Percentiles rank a stretch among this genome's conserved stretches.
Evolutionary conservation across 2,797 vertebrate genomes (phyloP).

Genomic region (Garrulus glandarius): DNA sequence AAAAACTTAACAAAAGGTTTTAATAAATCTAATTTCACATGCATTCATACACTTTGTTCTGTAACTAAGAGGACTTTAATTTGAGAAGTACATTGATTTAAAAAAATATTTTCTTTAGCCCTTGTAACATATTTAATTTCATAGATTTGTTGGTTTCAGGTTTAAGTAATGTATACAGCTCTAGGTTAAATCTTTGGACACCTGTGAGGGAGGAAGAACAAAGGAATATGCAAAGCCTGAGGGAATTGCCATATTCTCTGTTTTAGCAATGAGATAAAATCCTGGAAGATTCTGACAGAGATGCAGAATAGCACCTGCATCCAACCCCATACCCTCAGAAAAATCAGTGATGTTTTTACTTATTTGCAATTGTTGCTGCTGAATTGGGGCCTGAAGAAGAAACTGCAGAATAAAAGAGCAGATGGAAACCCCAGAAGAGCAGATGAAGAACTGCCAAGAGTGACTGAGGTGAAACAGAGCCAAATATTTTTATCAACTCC

Average conservation of each 20-base stretch:
- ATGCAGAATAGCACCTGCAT: constrained; percentile 2
- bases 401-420: constrained; percentile 34
- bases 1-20: neutral
- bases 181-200: neutral
- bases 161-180: neutral
- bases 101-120: neutral
- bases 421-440: constrained; percentile 54
- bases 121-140: neutral
- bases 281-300: neutral
- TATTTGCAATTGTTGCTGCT: neutral
- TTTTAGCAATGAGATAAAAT: neutral
- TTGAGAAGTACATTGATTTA: neutral
- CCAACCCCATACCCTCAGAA: neutral
- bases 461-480: constrained; percentile 46
- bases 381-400: constrained; percentile 1
- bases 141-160: neutral
- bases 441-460: constrained; percentile 55
- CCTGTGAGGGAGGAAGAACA: neutral
- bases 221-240: neutral
- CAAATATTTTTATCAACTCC: constrained; percentile 56
- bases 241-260: neutral
- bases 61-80: neutral
- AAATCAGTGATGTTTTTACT: neutral
- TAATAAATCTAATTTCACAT: neutral
- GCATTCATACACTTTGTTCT: neutral